These are phyloP conservation scores for Parnassius glacialis DNA, from an alignment of 2,888 invertebrate species.

Conservation along the genomic window DNA sequence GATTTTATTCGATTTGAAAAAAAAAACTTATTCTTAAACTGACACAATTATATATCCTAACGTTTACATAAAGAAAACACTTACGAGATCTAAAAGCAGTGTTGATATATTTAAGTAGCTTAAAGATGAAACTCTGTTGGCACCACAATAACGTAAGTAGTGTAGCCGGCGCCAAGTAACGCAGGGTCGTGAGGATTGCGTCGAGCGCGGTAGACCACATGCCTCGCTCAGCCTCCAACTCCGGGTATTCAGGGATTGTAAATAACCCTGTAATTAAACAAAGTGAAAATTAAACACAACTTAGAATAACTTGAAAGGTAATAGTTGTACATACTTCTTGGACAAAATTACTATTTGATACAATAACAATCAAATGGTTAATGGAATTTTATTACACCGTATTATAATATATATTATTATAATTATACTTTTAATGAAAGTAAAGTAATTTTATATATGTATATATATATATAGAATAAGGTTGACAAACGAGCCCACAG, in stretches of 20 bases:
- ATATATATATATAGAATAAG: too few species aligned
- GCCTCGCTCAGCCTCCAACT: slow-evolving; percentile 63
- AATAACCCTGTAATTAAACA: slow-evolving; percentile 61
- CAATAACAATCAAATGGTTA: too few species aligned
- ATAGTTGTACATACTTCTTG: too few species aligned
- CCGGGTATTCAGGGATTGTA: slow-evolving; percentile 73
- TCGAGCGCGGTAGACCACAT: slow-evolving; percentile 75
- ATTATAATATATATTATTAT: too few species aligned
- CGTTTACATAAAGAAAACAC: slow-evolving; percentile 32
- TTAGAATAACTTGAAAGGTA: neutral
- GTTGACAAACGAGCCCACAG: too few species aligned
- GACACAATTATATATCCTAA: too few species aligned
- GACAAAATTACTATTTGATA: too few species aligned
- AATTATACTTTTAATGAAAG: too few species aligned
- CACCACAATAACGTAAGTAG: slow-evolving; percentile 79
- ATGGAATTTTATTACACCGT: too few species aligned
- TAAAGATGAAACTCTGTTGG: slow-evolving; percentile 76
- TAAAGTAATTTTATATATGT: too few species aligned
- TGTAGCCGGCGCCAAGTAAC: slow-evolving; percentile 80
- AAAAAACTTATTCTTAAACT: too few species aligned
- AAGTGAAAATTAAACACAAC: slow-evolving; percentile 4
- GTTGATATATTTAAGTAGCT: slow-evolving; percentile 76
- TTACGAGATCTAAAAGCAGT: slow-evolving; percentile 78
- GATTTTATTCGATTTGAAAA: too few species aligned
- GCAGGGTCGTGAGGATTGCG: slow-evolving; percentile 72